Percentiles rank a stretch among this genome's conserved stretches.
Evolutionary conservation across 2,888 invertebrate species (phyloP).

Genomic region (Eulithis testata): DNA sequence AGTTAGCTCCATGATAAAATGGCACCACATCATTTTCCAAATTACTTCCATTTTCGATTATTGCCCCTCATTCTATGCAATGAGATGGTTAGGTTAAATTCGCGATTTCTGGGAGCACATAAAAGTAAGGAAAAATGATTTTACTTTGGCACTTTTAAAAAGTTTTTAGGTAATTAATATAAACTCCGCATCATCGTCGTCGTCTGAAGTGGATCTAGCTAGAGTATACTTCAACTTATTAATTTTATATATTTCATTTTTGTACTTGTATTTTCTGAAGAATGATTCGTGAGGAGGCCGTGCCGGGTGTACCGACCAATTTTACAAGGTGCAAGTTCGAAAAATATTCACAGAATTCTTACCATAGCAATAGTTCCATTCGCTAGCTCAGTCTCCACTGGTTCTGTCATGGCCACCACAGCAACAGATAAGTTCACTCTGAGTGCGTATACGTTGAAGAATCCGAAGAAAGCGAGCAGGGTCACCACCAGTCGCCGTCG

Average conservation of each 20-base stretch:
- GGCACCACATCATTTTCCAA: constrained; percentile 6
- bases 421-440: constrained; percentile 96
- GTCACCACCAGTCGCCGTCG: constrained; percentile 90
- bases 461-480: constrained; percentile 91
- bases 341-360: constrained; percentile 49
- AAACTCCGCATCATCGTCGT: too few species aligned
- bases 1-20: constrained; percentile 6
- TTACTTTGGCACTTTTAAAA: neutral
- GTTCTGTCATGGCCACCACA: constrained; percentile 96
- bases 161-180: neutral
- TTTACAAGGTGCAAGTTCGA: too few species aligned
- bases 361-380: constrained; percentile 87
- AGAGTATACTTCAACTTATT: too few species aligned
- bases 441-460: constrained; percentile 93
- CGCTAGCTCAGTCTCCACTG: constrained; percentile 84
- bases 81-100: neutral
- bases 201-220: too few species aligned
- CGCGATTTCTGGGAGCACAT: constrained; percentile 6
- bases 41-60: constrained; percentile 15
- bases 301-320: too few species aligned
- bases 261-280: too few species aligned
- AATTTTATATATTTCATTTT: too few species aligned
- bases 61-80: constrained; percentile 6
- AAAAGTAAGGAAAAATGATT: neutral
- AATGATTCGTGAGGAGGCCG: too few species aligned